Percentiles rank a stretch among this genome's conserved stretches.
Conservation (phyloP, 1,140 invertebrate genomes). For the Pseudoatta argentina region DNA sequence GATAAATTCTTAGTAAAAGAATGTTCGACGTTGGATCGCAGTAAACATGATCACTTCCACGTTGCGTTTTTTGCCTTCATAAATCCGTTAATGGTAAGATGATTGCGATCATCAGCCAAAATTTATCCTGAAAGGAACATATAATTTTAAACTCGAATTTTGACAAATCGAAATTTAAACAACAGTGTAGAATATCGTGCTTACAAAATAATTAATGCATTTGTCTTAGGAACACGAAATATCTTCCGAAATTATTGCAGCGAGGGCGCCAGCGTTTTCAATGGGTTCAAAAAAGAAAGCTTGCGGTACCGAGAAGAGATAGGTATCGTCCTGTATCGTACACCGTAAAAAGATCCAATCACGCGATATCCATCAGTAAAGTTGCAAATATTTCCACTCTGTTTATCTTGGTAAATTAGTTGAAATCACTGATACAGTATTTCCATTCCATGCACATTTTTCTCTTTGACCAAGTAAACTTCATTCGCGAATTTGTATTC, state of each 20-base stretch:
- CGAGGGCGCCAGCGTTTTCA: neutral
- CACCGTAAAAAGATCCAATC: neutral
- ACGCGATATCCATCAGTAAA: neutral
- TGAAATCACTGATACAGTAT: neutral
- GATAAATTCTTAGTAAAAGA: constrained; percentile 4
- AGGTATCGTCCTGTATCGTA: constrained; percentile 2
- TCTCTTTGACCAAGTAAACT: constrained; percentile 4
- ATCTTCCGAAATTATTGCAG: constrained; percentile 6
- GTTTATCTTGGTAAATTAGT: neutral
- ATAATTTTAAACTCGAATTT: neutral
- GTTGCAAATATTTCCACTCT: neutral
- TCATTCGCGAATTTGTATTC: neutral
- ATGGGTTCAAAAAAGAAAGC: neutral
- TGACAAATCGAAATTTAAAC: neutral
- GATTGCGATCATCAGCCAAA: neutral
- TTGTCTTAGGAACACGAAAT: neutral
- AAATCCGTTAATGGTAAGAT: constrained; percentile 22
- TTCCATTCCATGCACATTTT: constrained; percentile 19
- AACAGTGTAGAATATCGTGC: neutral
- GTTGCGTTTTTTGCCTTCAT: neutral
- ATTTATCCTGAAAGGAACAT: neutral
- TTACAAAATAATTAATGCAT: neutral
- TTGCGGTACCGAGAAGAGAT: constrained; percentile 64
- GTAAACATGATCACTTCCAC: neutral
- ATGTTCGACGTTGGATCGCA: neutral